phyloP scores from a whole-genome alignment of 2,113 vertebrate species.

The Centropus unirufus region DNA sequence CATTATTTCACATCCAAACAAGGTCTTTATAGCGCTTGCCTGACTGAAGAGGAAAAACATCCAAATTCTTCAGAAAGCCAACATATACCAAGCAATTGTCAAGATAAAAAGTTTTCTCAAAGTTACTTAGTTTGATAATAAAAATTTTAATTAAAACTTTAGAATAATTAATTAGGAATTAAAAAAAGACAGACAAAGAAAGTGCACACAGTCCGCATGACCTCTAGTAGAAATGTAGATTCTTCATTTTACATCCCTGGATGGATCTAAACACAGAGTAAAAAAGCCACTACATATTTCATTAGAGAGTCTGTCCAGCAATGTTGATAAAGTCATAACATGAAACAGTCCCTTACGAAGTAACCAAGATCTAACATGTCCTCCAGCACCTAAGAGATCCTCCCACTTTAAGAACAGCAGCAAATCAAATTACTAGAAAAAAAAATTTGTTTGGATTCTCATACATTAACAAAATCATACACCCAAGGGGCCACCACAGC shows the following conservation, averaged over 20 bases:
- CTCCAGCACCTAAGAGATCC: not conserved
- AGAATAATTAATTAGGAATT: too few relatives aligned
- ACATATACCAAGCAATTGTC: not conserved
- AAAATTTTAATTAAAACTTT: not conserved
- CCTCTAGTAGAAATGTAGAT: not conserved
- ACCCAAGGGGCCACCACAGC: not conserved
- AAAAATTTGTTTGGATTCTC: not conserved
- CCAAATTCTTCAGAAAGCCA: not conserved
- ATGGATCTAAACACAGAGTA: not conserved
- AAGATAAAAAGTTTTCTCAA: not conserved
- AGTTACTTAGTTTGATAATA: not conserved
- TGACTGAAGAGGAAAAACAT: conserved; percentile 10
- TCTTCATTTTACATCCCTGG: not conserved
- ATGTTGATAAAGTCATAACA: not conserved
- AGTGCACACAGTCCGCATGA: not conserved
- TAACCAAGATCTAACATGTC: not conserved
- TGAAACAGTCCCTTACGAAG: not conserved
- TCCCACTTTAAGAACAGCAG: not conserved
- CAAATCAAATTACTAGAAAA: not conserved
- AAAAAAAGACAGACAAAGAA: not conserved
- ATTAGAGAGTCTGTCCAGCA: not conserved
- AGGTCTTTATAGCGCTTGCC: not conserved
- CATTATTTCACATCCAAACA: conserved; percentile 49
- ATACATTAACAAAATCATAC: not conserved
- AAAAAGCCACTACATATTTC: not conserved